phyloP scores from a whole-genome alignment of 2,797 vertebrate species.

The Takifugu ocellatus region DNA sequence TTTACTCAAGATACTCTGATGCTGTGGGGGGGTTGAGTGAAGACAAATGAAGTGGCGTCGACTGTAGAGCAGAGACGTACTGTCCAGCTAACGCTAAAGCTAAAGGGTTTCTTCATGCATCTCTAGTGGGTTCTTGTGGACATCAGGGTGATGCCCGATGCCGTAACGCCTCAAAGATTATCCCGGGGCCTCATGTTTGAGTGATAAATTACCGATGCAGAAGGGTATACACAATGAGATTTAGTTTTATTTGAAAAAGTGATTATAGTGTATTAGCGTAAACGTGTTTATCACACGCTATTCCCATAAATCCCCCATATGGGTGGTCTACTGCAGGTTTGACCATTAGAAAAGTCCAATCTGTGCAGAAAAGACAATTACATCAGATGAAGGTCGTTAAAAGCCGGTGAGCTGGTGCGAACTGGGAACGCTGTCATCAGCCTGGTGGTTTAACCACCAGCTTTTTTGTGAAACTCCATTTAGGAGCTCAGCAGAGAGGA shows the following conservation, averaged over 20 bases:
- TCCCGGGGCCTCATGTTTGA: neutral
- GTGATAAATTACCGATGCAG: neutral
- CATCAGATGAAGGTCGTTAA: neutral
- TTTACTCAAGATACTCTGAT: no score
- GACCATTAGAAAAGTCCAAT: no score
- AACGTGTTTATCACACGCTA: no score
- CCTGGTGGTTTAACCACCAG: constrained; percentile 20
- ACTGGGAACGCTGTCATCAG: constrained; percentile 14
- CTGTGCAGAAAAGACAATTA: neutral
- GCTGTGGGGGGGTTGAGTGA: no score
- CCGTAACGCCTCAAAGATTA: neutral
- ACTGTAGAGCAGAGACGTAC: no score
- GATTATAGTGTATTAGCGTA: no score
- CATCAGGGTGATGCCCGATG: neutral
- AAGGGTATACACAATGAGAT: no score
- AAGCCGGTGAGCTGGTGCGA: neutral
- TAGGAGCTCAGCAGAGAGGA: constrained; percentile 53
- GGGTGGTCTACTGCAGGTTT: no score
- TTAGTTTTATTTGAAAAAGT: no score
- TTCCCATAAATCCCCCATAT: no score
- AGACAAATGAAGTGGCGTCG: no score
- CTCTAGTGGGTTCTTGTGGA: neutral
- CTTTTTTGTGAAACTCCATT: constrained; percentile 43
- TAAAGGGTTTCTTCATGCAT: neutral
- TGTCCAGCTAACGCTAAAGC: neutral